phyloP scores from a whole-genome alignment of 2,888 invertebrate species.

The Apamea monoglypha region DNA sequence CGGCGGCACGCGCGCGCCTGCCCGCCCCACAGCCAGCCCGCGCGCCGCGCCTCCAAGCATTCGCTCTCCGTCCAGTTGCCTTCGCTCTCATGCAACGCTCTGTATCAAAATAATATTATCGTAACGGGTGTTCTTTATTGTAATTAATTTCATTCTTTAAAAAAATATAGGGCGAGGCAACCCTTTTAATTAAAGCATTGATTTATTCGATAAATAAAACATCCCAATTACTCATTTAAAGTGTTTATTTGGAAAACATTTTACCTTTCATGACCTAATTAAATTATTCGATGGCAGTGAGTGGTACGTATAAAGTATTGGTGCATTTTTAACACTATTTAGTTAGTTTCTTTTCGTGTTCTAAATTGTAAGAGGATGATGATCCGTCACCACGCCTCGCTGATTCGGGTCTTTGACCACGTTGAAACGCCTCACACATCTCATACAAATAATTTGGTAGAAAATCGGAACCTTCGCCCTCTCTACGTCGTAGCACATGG shows the following conservation, averaged over 20 bases:
- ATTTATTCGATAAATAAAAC: constrained; percentile 57
- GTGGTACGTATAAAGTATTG: constrained; percentile 45
- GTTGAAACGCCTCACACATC: constrained; percentile 88
- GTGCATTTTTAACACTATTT: constrained; percentile 65
- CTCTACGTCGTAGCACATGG: constrained; percentile 85
- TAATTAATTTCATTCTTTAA: constrained; percentile 7
- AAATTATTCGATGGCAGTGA: constrained; percentile 63
- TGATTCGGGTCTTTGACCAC: constrained; percentile 83
- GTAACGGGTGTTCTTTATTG: constrained; percentile 33
- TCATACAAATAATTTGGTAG: constrained; percentile 88
- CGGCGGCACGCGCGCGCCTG: constrained; percentile 92
- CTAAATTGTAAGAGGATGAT: constrained; percentile 68
- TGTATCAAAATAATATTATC: constrained; percentile 63
- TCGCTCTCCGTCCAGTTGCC: constrained; percentile 88
- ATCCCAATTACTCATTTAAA: constrained; percentile 20
- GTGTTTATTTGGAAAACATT: constrained; percentile 59
- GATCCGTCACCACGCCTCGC: constrained; percentile 78
- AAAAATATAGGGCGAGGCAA: constrained; percentile 26
- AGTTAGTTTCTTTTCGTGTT: constrained; percentile 72
- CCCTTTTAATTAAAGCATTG: constrained; percentile 25
- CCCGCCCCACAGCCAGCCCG: constrained; percentile 90
- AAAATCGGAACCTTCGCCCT: constrained; percentile 85
- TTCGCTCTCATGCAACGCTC: constrained; percentile 84
- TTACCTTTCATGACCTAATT: constrained; percentile 36
- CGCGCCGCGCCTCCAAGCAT: constrained; percentile 83